Evolutionary conservation across 2,888 invertebrate genomes (phyloP), one percentile per base, ranked within the genome.

Genomic region (Octonoba sinensis): DNA sequence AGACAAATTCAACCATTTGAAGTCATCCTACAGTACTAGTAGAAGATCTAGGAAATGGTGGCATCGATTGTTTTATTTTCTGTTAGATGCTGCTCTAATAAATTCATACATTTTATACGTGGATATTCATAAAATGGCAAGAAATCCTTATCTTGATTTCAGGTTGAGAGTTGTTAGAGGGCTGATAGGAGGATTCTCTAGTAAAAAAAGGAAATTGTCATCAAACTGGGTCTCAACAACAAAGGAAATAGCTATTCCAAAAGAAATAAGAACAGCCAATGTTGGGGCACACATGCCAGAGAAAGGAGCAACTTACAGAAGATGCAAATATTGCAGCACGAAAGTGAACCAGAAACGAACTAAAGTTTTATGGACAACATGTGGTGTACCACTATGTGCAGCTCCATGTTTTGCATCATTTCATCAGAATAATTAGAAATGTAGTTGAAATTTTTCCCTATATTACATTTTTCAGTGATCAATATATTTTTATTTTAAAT

Each of bases 11-110:
- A n/a, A n/a, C n/a, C n/a, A n/a, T n/a, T n/a, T n/a, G n/a, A n/a
- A 67, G 47, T 67, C 54, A 12, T 44, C 46, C 15, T 70, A 70
- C 16, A 57, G 24, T 46, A 16, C 57, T 44, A 70, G 22, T 57
- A 70, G 69, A 57, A 59, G 57, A 46, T 57, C 47, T 46, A 70
- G 57, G 57, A 70, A 70, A 46, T 70, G 69, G 54, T 59, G 57
- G 57, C 69, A 70, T 57, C 18, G 69, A n/a, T 44, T 57, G 57
- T 70, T 57, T 70, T 70, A 46, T 27, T 70, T 57, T 57, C 54
- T 54, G 18, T 57, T 70, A 70, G 57, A 56, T 70, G 57, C 20
- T 70, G 46, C 13, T 57, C 11, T 46, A 57, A 24, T 57, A 56
- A 70, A 57, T 70, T 46, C 69, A 0, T 57, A 36, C 57, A 57